Conservation (phyloP, 1,140 invertebrate genomes). For the Drosophila simulans region DNA sequence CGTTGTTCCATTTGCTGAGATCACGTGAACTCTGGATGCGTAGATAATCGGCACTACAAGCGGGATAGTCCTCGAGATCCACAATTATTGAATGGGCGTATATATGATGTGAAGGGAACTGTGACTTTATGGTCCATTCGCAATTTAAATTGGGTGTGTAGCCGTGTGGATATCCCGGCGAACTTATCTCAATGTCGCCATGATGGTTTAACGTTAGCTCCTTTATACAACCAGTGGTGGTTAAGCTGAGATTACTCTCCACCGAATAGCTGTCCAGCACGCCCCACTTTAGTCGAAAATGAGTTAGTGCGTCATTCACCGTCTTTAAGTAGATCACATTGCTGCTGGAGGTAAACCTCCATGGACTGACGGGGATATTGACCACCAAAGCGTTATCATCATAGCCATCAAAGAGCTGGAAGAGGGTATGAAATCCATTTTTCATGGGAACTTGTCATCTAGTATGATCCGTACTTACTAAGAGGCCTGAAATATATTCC, state of each 20-base stretch:
- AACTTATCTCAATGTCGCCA: slow-evolving; percentile 85
- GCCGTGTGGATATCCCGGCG: slow-evolving; percentile 91
- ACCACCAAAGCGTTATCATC: slow-evolving; percentile 87
- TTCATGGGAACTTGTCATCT: no score
- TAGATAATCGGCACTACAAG: slow-evolving; percentile 87
- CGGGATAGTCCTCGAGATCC: slow-evolving; percentile 86
- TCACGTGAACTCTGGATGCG: slow-evolving; percentile 54
- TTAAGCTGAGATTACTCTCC: slow-evolving; percentile 15
- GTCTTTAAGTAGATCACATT: slow-evolving; percentile 88
- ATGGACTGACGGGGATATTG: slow-evolving; percentile 78
- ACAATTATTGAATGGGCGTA: slow-evolving; percentile 83
- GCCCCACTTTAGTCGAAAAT: slow-evolving; percentile 88
- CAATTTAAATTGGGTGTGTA: slow-evolving; percentile 90
- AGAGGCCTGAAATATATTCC: slow-evolving; percentile 64
- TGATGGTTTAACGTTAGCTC: neutral
- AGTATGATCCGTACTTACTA: slow-evolving; percentile 36
- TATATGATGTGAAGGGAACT: slow-evolving; percentile 86
- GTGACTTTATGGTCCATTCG: slow-evolving; percentile 89
- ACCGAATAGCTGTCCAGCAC: neutral
- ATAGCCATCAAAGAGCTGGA: slow-evolving; percentile 87
- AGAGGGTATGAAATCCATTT: neutral
- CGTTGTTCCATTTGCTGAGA: slow-evolving; percentile 58
- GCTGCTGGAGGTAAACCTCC: slow-evolving; percentile 86
- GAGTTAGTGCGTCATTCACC: slow-evolving; percentile 62
- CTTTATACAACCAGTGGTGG: slow-evolving; percentile 32